phyloP scores from a whole-genome alignment of 2,797 vertebrate species.

The Chelidonichthys spinosus region DNA sequence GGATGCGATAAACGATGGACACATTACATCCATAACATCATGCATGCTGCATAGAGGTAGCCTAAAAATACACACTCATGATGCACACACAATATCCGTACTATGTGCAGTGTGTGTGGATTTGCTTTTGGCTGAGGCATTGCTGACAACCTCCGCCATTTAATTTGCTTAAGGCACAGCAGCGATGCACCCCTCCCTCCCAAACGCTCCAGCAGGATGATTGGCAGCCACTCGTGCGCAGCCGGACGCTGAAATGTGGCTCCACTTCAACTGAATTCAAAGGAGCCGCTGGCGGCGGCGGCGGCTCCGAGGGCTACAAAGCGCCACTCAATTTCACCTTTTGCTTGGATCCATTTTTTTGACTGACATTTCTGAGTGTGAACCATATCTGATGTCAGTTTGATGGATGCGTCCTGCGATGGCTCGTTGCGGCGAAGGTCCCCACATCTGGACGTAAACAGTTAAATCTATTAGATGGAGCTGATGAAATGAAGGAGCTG shows the following conservation, averaged over 20 bases:
- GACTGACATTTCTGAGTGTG: slow-evolving; percentile 53
- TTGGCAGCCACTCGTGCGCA: slow-evolving; percentile 51
- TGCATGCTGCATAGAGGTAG: too few relatives aligned
- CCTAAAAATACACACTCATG: neutral
- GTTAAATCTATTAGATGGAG: neutral
- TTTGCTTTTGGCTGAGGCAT: slow-evolving; percentile 38
- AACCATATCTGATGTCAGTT: slow-evolving; percentile 26
- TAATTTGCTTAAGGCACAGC: slow-evolving; percentile 63
- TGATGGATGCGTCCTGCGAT: slow-evolving; percentile 35
- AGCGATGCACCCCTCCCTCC: slow-evolving; percentile 38
- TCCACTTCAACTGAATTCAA: slow-evolving; percentile 52
- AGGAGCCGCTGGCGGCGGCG: slow-evolving; percentile 28
- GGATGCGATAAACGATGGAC: neutral
- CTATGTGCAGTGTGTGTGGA: slow-evolving; percentile 13
- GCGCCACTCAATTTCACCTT: slow-evolving; percentile 67
- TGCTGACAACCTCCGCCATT: slow-evolving; percentile 30
- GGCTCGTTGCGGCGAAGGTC: neutral
- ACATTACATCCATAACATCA: too few relatives aligned
- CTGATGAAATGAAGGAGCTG: neutral
- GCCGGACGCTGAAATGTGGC: slow-evolving; percentile 50
- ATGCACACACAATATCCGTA: slow-evolving; percentile 1
- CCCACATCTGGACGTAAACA: neutral
- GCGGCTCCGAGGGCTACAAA: slow-evolving; percentile 25
- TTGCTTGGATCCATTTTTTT: slow-evolving; percentile 52
- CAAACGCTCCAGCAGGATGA: slow-evolving; percentile 47